These are phyloP conservation scores for Allobates femoralis DNA, from an alignment of 2,797 vertebrate species.

Conservation along the genomic window DNA sequence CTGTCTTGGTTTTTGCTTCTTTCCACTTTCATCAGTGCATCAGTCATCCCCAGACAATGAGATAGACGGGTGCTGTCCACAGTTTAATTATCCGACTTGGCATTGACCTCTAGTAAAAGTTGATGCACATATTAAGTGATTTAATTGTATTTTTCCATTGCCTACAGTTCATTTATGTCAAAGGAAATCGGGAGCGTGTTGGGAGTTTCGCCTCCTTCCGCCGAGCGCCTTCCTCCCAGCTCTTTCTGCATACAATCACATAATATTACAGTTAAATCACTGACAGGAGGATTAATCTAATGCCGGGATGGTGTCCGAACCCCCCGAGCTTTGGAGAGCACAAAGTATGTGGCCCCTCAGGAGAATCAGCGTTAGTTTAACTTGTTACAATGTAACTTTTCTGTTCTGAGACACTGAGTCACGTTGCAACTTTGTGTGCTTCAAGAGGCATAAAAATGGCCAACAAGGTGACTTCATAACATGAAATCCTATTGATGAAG, in stretches of 20 bases:
- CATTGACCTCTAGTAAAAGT: conserved; percentile 44
- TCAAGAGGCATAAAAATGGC: too few species aligned
- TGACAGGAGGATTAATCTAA: conserved; percentile 37
- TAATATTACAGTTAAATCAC: conserved; percentile 18
- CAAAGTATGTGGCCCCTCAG: neutral
- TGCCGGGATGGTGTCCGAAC: conserved; percentile 5
- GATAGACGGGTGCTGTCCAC: conserved; percentile 28
- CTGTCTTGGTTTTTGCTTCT: neutral
- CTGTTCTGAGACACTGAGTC: neutral
- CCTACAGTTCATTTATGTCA: conserved; percentile 47
- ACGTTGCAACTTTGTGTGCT: neutral
- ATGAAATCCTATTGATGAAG: too few species aligned
- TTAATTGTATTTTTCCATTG: conserved; percentile 50
- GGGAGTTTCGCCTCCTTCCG: conserved; percentile 9
- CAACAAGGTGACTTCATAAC: too few species aligned
- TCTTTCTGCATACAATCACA: conserved; percentile 28
- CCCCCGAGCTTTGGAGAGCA: neutral
- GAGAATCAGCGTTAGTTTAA: neutral
- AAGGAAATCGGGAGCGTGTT: conserved; percentile 8
- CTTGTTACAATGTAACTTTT: conserved; percentile 14
- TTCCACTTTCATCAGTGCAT: conserved; percentile 2
- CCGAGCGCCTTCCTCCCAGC: conserved; percentile 30
- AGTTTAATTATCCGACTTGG: conserved; percentile 44
- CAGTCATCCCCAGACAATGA: conserved; percentile 11
- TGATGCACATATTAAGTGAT: conserved; percentile 19